Base-by-base conservation (phyloP, 2,888 invertebrate genomes). In the Allygus modestus region DNA sequence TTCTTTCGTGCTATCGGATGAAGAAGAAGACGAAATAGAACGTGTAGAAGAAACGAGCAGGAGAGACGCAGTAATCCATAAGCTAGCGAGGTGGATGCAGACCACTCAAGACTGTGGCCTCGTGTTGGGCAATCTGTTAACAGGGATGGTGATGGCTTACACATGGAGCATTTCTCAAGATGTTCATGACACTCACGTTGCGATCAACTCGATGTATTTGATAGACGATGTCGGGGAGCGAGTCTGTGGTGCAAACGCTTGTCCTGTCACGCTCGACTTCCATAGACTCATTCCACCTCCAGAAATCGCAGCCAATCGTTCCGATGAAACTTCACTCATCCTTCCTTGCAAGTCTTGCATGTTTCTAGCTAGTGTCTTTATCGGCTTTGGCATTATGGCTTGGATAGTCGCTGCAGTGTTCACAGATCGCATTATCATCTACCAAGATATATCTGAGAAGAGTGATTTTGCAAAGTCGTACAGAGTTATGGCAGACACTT, bases 231-330 rank as follows among this genome's bases (percentile, higher is more conserved):
- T 90, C 77, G 92, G 92, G 0, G 92, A 92, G 61, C 89, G 93
- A 65, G 90, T 93, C n/a, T 94, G 93, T 86, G 93, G 93, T 0
- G 91, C 92, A 2, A 91, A 91, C 82, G 92, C 93, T 85, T 93
- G 93, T 85, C 93, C 93, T 0, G 89, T 90, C 31, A 33, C 86
- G 82, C 71, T 86, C 81, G 81, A 54, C 81, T 54, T 41, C 73
- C 31, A 58, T n/a, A 17, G n/a, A 15, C 31, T 82, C 33, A 15
- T 65, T 31, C 51, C 73, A 17, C 54, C 33, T 4, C 26, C 61
- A 7, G 77, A 83, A 20, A 28, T 54, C 7, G 31, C 69, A 5
- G 58, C 79, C 43, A 54, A 65, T 46, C 65, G 11, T 20, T 65
- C 81, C 31, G 61, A 73, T 20, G 51, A 46, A 11, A 46, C 37